Evolutionary conservation across 2,888 invertebrate species (phyloP).

Genomic region (Caprella mutica): DNA sequence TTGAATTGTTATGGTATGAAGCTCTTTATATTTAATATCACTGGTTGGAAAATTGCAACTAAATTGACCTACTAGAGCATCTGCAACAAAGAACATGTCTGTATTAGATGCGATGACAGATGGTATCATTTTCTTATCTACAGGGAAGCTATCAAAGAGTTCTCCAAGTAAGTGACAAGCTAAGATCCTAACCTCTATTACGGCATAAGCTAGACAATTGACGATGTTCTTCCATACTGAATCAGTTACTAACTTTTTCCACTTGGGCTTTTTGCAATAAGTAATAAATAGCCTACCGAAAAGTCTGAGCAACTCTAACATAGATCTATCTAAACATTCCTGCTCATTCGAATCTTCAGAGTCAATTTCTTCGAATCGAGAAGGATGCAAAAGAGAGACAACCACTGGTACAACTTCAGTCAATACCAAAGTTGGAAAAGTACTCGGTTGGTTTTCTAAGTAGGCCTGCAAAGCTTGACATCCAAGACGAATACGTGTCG

Average conservation of each 20-base stretch:
- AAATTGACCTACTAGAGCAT: slow-evolving; percentile 24
- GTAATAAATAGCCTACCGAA: slow-evolving; percentile 11
- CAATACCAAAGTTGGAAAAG: slow-evolving; percentile 11
- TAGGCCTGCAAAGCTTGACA: slow-evolving; percentile 15
- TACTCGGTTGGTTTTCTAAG: slow-evolving; percentile 13
- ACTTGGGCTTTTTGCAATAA: slow-evolving; percentile 12
- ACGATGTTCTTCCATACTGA: slow-evolving; percentile 19
- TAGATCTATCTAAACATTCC: slow-evolving; percentile 6
- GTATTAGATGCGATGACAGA: slow-evolving; percentile 12
- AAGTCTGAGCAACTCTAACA: slow-evolving; percentile 16
- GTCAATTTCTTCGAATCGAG: slow-evolving; percentile 17
- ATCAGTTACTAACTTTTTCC: slow-evolving; percentile 7
- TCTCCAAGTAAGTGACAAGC: slow-evolving; percentile 16
- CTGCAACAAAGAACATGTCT: slow-evolving; percentile 8
- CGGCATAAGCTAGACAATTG: slow-evolving; percentile 19
- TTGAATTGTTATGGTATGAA: slow-evolving; percentile 19
- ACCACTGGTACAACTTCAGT: slow-evolving; percentile 14
- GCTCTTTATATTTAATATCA: slow-evolving; percentile 13
- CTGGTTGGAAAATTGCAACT: slow-evolving; percentile 13
- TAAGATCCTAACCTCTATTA: slow-evolving; percentile 21
- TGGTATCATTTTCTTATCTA: slow-evolving; percentile 10
- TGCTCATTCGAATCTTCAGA: neutral
- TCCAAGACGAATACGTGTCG: slow-evolving; percentile 16
- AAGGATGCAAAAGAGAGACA: neutral
- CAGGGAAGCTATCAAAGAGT: slow-evolving; percentile 22